phyloP scores from a whole-genome alignment of 1,140 invertebrate genomes.

The Hyles vespertilio region DNA sequence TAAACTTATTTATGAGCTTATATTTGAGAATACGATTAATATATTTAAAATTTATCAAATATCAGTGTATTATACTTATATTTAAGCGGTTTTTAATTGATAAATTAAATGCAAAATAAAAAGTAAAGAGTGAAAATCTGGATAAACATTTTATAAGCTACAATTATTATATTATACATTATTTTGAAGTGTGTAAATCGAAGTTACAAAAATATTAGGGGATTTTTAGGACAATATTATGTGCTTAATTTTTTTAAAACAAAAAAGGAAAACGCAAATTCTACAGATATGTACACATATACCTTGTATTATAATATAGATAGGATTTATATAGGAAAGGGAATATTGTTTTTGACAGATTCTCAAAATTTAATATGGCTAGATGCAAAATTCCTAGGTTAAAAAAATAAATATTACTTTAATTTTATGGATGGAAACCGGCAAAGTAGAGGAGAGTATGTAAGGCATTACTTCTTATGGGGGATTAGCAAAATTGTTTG shows the following conservation, averaged over 20 bases:
- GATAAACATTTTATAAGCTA: conserved; percentile 2
- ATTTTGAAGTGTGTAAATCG: conserved; percentile 18
- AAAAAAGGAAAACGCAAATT: conserved; percentile 1
- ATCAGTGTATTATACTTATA: neutral
- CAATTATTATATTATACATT: neutral
- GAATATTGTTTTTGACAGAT: neutral
- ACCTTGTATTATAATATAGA: conserved; percentile 5
- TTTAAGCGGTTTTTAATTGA: neutral
- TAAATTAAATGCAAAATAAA: neutral
- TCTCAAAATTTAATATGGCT: too few relatives aligned
- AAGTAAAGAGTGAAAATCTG: conserved; percentile 2
- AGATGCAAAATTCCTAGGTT: too few relatives aligned
- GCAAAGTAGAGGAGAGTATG: too few relatives aligned
- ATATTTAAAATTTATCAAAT: conserved; percentile 5
- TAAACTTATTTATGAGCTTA: conserved; percentile 16
- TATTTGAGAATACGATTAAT: conserved; percentile 7
- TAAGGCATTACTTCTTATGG: too few relatives aligned
- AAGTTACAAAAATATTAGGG: conserved; percentile 25
- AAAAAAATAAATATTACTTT: too few relatives aligned
- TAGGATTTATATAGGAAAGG: neutral
- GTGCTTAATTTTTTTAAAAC: too few relatives aligned
- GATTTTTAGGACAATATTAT: conserved; percentile 16
- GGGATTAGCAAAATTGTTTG: too few relatives aligned
- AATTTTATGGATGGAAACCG: too few relatives aligned
- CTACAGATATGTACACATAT: conserved; percentile 2